phyloP scores from a whole-genome alignment of 2,113 vertebrate species.

The Fulmarus glacialis region DNA sequence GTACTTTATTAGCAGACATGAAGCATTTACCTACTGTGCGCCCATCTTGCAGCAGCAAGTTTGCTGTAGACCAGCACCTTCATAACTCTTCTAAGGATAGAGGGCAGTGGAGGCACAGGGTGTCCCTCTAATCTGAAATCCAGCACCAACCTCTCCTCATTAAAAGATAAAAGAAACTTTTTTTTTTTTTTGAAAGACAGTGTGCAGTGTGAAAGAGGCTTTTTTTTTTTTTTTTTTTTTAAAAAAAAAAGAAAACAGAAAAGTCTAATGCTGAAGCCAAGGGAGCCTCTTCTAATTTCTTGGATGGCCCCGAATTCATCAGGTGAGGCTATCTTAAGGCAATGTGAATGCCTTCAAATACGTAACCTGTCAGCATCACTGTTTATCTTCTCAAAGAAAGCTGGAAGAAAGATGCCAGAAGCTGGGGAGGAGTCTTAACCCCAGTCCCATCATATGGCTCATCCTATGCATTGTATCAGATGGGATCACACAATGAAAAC shows the following conservation, averaged over 20 bases:
- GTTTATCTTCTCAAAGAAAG: constrained; percentile 41
- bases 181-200: background rate
- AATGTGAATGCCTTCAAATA: constrained; percentile 35
- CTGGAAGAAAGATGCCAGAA: constrained; percentile 53
- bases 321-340: constrained; percentile 50
- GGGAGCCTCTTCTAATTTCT: constrained; percentile 42
- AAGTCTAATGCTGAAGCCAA: background rate
- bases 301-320: constrained; percentile 36
- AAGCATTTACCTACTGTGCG: background rate
- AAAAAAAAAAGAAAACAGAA: background rate
- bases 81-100: background rate
- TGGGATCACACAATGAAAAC: constrained; percentile 45
- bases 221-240: too few species aligned
- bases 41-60: background rate
- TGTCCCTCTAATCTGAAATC: background rate
- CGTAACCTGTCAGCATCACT: constrained; percentile 34
- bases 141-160: background rate
- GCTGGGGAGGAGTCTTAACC: constrained; percentile 47
- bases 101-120: background rate
- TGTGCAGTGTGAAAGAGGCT: background rate
- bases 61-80: background rate
- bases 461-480: constrained; percentile 24
- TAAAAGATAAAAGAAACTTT: background rate
- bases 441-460: background rate
- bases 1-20: background rate